phyloP scores from a whole-genome alignment of 2,888 invertebrate species.

The Cryptops parisi region DNA sequence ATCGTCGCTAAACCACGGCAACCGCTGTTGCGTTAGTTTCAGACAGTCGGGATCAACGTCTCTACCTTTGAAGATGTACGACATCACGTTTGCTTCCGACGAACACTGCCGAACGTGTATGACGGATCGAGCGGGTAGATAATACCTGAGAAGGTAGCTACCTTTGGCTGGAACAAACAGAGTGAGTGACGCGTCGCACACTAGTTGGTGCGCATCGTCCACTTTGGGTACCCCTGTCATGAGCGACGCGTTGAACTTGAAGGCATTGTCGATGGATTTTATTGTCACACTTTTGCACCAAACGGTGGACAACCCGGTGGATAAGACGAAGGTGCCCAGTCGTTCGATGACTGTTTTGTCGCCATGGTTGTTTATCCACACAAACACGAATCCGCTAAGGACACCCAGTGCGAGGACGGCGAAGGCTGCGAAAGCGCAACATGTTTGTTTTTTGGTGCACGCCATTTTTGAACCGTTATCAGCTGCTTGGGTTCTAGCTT shows the following conservation, averaged over 20 bases:
- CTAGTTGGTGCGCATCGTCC: not conserved
- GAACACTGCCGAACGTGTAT: constrained; percentile 4
- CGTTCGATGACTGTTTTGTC: not conserved
- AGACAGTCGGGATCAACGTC: constrained; percentile 3
- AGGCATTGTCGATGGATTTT: not conserved
- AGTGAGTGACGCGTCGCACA: not conserved
- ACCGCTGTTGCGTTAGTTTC: not conserved
- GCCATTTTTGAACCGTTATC: too few species aligned
- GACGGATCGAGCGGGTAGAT: not conserved
- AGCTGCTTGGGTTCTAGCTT: too few species aligned
- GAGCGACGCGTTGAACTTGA: not conserved
- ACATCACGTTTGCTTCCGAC: not conserved
- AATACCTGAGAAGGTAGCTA: not conserved
- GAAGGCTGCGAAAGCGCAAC: too few species aligned
- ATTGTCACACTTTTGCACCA: not conserved
- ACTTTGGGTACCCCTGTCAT: not conserved
- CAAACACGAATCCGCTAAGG: not conserved
- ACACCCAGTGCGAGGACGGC: not conserved
- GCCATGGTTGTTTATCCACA: not conserved
- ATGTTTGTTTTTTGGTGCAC: too few species aligned
- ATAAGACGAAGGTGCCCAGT: not conserved
- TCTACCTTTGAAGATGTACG: constrained; percentile 2
- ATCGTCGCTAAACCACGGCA: not conserved
- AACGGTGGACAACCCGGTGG: not conserved
- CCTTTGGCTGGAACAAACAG: not conserved